These are phyloP conservation scores for Gari tellinella DNA, from an alignment of 2,888 invertebrate genomes.

Conservation along the genomic window DNA sequence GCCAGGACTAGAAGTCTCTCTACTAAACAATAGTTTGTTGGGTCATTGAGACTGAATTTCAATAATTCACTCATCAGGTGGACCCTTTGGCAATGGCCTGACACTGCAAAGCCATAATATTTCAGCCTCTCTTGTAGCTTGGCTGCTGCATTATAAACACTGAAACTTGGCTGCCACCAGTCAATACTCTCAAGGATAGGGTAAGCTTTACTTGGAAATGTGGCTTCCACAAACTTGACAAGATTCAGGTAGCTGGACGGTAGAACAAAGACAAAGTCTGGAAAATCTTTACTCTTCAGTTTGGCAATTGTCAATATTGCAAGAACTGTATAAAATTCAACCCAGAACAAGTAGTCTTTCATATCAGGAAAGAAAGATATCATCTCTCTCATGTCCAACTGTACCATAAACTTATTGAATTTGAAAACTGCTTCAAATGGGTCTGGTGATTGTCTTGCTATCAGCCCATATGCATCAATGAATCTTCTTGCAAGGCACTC, in stretches of 20 bases:
- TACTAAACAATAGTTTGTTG: conserved; percentile 35
- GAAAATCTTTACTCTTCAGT: conserved; percentile 28
- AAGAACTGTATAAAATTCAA: conserved; percentile 65
- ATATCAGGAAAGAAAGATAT: conserved; percentile 58
- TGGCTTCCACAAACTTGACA: conserved; percentile 58
- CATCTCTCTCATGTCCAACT: conserved; percentile 31
- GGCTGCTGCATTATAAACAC: not conserved
- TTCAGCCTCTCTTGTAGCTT: conserved; percentile 45
- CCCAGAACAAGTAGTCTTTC: conserved; percentile 66
- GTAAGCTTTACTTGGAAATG: conserved; percentile 40
- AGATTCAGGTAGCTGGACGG: conserved; percentile 60
- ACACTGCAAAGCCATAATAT: conserved; percentile 44
- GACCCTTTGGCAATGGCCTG: conserved; percentile 33
- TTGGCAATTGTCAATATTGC: conserved; percentile 62
- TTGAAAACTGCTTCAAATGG: conserved; percentile 65
- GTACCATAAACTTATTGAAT: conserved; percentile 67
- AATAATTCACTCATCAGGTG: conserved; percentile 42
- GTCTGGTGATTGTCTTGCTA: conserved; percentile 38
- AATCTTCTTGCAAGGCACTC: conserved; percentile 59
- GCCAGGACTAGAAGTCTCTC: conserved; percentile 67
- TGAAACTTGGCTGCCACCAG: conserved; percentile 22
- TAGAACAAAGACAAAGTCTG: conserved; percentile 48
- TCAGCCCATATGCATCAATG: conserved; percentile 47
- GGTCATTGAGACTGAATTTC: conserved; percentile 9
- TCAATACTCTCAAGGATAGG: conserved; percentile 40